phyloP scores from a whole-genome alignment of 2,113 vertebrate genomes.

The Ceyx margarethae region DNA sequence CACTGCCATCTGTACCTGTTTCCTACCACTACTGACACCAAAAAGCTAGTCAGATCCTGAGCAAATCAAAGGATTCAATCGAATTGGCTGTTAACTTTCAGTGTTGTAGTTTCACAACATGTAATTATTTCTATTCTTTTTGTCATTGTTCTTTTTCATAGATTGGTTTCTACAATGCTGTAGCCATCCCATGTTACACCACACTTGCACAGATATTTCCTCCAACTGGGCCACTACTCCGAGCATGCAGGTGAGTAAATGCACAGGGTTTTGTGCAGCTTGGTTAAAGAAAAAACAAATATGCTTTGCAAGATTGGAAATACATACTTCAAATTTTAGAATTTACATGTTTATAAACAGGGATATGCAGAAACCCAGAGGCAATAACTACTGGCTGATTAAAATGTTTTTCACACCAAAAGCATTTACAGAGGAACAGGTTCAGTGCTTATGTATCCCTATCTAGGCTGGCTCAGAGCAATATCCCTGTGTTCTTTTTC shows the following conservation, averaged over 20 bases:
- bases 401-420: neutral
- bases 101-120: neutral
- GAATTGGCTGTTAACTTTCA: neutral
- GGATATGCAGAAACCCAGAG: neutral
- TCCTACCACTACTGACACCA: neutral
- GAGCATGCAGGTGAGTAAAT: conserved; percentile 86
- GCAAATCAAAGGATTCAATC: neutral
- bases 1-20: neutral
- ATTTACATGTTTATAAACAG: neutral
- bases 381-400: neutral
- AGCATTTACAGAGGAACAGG: neutral
- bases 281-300: neutral
- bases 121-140: neutral
- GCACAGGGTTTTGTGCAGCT: neutral
- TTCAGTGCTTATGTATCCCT: neutral
- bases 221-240: conserved; percentile 84
- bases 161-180: conserved; percentile 97
- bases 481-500: neutral
- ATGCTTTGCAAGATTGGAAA: neutral
- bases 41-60: neutral
- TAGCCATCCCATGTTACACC: conserved; percentile 94
- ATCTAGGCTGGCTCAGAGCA: neutral
- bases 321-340: neutral
- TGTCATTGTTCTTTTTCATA: conserved; percentile 24
- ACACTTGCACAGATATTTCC: conserved; percentile 91